Evolutionary conservation across 1,140 invertebrate species (phyloP), one percentile per base, ranked within the genome.

Genomic region (Heterodera carotae): DNA sequence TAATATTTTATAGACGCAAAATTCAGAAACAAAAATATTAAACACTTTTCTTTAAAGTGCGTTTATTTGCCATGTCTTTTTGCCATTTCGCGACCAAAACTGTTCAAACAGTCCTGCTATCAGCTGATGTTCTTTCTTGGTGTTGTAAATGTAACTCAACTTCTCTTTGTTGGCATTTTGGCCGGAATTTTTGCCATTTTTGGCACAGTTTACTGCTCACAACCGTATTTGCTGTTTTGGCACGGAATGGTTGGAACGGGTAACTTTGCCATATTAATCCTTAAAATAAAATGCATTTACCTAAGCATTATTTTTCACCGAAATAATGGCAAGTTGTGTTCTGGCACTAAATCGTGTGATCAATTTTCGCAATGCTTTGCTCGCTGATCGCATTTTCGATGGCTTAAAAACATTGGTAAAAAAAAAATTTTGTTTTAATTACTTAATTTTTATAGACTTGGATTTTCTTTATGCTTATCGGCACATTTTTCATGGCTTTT

Each of bases 111-210:
- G 59, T 29, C 59, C 4, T 62, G 59, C 59, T 69, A 36, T 33
- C n/a, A 69, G 43, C 34, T 74, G 34, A 74, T 74, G 72, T 74
- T 74, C 59, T 69, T 74, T 22, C 72, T 74, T 2, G 72, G 72
- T 43, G 22, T 74, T 15, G 64, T 74, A 22, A 64, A 74, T 27
- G 48, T 56, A 5, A 59, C 72, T 2, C 15, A 34, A 5, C 34
- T 74, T 15, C 29, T n/a, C 3, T 4, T 69, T 1, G 27, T n/a
- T 72, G 48, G 60, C 4, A 74, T 74, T 53, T 18, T 3, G n/a
- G 31, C 25, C 22, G 72, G 72, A 12, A 5, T n/a, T 3, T 64
- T 74, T 7, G 34, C 72, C 12, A 62, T 74, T 27, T 36, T 29
- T 12, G 72, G 72, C 25, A 53, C 72, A 4, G 48, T 74, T 15